A percentile compares a stretch with the other conserved stretches of the same genome.
These are phyloP conservation scores for Nannoperca obscura DNA, from an alignment of 2,797 vertebrate genomes.

Conservation along the genomic window DNA sequence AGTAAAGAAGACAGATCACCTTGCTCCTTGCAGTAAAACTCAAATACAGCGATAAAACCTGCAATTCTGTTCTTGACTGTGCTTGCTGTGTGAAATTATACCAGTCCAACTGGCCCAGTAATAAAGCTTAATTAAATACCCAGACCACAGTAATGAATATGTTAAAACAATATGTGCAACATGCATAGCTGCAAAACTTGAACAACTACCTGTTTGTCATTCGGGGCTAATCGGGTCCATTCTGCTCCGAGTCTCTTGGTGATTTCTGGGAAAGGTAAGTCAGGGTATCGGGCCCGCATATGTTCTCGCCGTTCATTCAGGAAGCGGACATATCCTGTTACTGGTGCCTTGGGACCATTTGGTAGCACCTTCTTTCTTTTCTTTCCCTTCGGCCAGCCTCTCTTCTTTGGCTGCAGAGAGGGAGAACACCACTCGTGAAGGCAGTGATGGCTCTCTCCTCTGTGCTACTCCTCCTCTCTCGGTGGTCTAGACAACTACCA, in stretches of 20 bases:
- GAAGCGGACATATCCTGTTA: constrained; percentile 97
- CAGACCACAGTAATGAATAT: background rate
- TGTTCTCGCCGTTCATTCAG: constrained; percentile 95
- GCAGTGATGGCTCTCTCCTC: background rate
- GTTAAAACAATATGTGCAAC: background rate
- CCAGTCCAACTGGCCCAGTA: background rate
- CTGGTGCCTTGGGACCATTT: constrained; percentile 96
- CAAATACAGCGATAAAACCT: background rate
- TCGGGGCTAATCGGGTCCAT: constrained; percentile 93
- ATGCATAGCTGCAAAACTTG: background rate
- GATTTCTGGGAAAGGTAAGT: constrained; percentile 97
- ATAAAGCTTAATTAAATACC: constrained; percentile 5
- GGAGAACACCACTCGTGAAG: constrained; percentile 34
- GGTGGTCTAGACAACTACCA: background rate
- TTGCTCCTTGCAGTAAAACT: background rate
- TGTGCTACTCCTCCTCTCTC: background rate
- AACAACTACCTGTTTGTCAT: constrained; percentile 91
- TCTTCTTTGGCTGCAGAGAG: constrained; percentile 91
- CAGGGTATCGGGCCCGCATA: constrained; percentile 93
- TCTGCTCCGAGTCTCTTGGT: constrained; percentile 97
- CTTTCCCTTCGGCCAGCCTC: constrained; percentile 98
- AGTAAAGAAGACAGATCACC: background rate
- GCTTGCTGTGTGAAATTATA: background rate
- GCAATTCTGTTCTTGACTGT: background rate
- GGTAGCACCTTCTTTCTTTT: constrained; percentile 98